Percentiles rank a stretch among this genome's conserved stretches.
Evolutionary conservation across 2,113 vertebrate genomes (phyloP).

Genomic region (Zapornia atra): DNA sequence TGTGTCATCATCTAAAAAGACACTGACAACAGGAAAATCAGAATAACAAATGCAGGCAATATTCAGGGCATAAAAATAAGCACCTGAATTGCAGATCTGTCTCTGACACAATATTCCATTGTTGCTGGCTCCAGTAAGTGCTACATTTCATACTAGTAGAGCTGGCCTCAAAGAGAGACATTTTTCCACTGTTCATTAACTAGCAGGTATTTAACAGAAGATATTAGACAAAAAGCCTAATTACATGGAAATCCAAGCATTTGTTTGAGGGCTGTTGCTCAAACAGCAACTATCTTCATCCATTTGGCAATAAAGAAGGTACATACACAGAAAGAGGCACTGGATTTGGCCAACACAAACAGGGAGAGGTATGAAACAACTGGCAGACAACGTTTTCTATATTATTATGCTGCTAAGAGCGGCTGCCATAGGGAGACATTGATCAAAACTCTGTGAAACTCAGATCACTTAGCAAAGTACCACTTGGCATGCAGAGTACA

Average conservation of each 20-base stretch:
- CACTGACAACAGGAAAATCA: neutral
- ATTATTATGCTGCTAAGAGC: neutral
- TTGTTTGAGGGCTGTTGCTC: accelerated
- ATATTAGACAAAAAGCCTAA: neutral
- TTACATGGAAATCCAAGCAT: neutral
- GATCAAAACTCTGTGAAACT: neutral
- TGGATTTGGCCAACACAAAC: neutral
- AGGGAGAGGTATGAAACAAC: neutral
- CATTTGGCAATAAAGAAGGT: neutral
- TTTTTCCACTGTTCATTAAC: neutral
- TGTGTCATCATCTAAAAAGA: neutral
- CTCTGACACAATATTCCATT: neutral
- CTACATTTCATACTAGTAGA: neutral
- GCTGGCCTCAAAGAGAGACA: neutral
- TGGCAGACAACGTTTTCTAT: neutral
- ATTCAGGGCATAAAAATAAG: neutral
- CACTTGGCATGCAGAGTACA: neutral
- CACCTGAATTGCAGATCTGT: neutral
- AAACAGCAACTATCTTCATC: neutral
- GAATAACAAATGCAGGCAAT: neutral
- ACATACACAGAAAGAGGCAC: neutral
- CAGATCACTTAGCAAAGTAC: neutral
- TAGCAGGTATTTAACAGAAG: neutral
- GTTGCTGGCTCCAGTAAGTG: neutral
- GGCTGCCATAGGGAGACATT: neutral